phyloP scores from a whole-genome alignment of 2,113 vertebrate genomes.

The Nycticorax nycticorax region DNA sequence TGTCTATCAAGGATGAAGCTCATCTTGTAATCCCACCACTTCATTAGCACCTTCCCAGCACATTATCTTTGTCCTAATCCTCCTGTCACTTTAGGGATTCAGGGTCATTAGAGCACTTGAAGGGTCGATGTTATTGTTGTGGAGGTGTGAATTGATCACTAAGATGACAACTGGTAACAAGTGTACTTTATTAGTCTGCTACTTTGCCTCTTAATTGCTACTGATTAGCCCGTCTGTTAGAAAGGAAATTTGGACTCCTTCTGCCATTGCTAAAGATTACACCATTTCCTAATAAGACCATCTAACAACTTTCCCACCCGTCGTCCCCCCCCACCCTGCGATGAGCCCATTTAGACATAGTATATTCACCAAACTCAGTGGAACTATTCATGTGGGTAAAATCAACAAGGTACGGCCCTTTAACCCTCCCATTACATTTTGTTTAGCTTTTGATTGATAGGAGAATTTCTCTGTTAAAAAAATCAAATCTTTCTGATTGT shows the following conservation, averaged over 20 bases:
- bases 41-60: constrained; percentile 78
- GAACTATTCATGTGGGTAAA: background rate
- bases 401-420: background rate
- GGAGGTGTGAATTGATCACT: constrained; percentile 88
- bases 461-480: background rate
- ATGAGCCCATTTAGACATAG: background rate
- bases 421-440: background rate
- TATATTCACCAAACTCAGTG: background rate
- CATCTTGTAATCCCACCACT: constrained; percentile 63
- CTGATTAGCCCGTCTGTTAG: constrained; percentile 62
- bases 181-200: constrained; percentile 84
- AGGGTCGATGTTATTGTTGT: constrained; percentile 80
- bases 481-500: background rate
- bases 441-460: background rate
- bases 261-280: constrained; percentile 49
- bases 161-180: constrained; percentile 88
- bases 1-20: constrained; percentile 6
- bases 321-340: accelerated
- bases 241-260: constrained; percentile 40
- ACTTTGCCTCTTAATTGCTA: constrained; percentile 88
- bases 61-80: constrained; percentile 72
- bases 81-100: constrained; percentile 75
- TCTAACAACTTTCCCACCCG: background rate
- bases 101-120: constrained; percentile 83
- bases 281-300: constrained; percentile 50